phyloP scores from a whole-genome alignment of 1,140 invertebrate species.

The Pararge aegeria region DNA sequence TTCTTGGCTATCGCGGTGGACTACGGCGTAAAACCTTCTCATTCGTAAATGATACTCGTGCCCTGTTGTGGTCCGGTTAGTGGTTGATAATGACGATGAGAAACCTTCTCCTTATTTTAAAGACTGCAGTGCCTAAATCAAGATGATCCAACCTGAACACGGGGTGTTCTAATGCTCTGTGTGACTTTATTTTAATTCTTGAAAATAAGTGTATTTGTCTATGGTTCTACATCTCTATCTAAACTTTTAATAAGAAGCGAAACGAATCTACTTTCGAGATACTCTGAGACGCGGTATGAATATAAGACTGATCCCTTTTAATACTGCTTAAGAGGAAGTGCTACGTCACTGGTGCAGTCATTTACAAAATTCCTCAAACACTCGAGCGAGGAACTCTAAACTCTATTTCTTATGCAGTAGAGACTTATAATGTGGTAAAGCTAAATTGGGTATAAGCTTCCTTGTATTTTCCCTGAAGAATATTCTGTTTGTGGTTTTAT shows the following conservation, averaged over 20 bases:
- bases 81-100: too few relatives aligned
- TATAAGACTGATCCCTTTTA: conserved; percentile 36
- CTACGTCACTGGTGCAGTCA: conserved; percentile 31
- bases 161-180: too few relatives aligned
- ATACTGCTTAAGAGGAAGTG: conserved; percentile 36
- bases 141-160: too few relatives aligned
- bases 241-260: conserved; percentile 12
- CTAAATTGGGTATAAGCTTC: conserved; percentile 15
- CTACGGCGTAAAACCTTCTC: too few relatives aligned
- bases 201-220: background rate
- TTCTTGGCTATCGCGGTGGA: too few relatives aligned
- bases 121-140: too few relatives aligned
- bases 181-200: too few relatives aligned
- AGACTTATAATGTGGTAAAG: background rate
- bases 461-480: conserved; percentile 33
- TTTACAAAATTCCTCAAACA: conserved; percentile 11
- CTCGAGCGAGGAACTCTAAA: conserved; percentile 6
- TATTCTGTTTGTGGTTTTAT: conserved; percentile 32
- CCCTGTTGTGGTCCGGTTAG: too few relatives aligned
- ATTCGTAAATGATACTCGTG: too few relatives aligned
- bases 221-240: background rate
- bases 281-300: conserved; percentile 27
- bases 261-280: conserved; percentile 31
- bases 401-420: conserved; percentile 12
- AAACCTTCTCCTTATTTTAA: too few relatives aligned